These are phyloP conservation scores for Ceratitis capitata DNA, from an alignment of 1,140 invertebrate genomes.

Conservation along the genomic window DNA sequence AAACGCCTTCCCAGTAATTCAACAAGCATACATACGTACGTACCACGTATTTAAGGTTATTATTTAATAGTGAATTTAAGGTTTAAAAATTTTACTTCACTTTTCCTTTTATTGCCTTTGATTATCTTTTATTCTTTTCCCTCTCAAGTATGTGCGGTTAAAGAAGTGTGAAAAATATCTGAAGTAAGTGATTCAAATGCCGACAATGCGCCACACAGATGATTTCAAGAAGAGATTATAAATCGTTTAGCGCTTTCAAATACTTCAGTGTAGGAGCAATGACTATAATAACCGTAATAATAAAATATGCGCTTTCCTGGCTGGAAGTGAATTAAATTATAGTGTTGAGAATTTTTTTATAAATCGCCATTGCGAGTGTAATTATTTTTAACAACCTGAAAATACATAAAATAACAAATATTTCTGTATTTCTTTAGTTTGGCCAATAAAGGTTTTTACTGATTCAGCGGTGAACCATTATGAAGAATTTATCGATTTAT, in stretches of 20 bases:
- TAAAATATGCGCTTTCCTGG: not conserved
- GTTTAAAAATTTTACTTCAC: not conserved
- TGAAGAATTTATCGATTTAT: too few species aligned
- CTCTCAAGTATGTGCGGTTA: not conserved
- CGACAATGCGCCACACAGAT: not conserved
- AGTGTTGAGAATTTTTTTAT: too few species aligned
- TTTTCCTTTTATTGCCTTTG: not conserved
- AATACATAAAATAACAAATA: too few species aligned
- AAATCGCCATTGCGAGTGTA: too few species aligned
- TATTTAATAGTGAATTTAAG: not conserved
- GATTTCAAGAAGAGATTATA: not conserved
- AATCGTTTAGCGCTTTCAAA: not conserved
- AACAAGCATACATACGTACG: not conserved
- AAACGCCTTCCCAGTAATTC: not conserved
- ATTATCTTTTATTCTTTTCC: too few species aligned
- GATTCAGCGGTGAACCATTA: too few species aligned
- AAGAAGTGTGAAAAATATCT: not conserved
- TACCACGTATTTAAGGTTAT: not conserved
- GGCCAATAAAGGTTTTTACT: too few species aligned
- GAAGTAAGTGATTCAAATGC: not conserved
- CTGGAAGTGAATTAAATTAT: not conserved
- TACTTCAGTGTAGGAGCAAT: not conserved
- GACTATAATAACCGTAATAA: not conserved
- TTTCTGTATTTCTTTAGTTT: too few species aligned
- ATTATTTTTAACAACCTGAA: too few species aligned